Evolutionary conservation across 2,113 vertebrate genomes (phyloP).

Genomic region (Carettochelys insculpta): DNA sequence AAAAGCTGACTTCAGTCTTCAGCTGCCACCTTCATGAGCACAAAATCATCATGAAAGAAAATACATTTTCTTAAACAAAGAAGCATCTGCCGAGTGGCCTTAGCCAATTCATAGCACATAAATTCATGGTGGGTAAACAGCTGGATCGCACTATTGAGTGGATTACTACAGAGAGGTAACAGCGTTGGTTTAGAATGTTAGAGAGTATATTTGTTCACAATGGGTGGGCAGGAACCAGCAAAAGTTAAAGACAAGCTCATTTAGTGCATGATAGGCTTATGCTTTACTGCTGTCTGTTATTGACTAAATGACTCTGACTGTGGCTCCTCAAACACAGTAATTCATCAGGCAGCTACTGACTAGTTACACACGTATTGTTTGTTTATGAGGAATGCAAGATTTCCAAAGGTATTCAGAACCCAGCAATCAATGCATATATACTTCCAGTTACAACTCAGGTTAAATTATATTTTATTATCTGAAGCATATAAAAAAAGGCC

Average conservation of each 20-base stretch:
- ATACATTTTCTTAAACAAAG: background rate
- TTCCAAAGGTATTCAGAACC: conserved; percentile 59
- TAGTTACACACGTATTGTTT: conserved; percentile 63
- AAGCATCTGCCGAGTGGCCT: background rate
- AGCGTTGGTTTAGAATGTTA: background rate
- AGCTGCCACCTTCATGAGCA: background rate
- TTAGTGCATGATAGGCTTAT: conserved; percentile 16
- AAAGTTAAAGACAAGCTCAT: background rate
- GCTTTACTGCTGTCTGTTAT: conserved; percentile 38
- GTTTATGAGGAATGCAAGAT: conserved; percentile 64
- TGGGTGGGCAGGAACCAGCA: background rate
- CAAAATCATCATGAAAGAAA: conserved; percentile 3
- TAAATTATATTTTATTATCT: conserved; percentile 55
- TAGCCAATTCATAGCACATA: background rate
- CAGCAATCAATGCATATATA: conserved; percentile 48
- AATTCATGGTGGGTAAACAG: background rate
- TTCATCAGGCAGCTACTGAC: conserved; percentile 53
- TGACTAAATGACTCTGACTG: conserved; percentile 45
- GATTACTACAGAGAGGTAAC: background rate
- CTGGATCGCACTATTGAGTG: background rate
- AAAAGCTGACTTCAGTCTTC: background rate
- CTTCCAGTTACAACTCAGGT: conserved; percentile 53
- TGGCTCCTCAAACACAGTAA: conserved; percentile 45
- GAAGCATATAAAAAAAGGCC: conserved; percentile 32
- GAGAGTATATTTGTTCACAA: background rate